A percentile compares a stretch with the other conserved stretches of the same genome.
Conservation (phyloP, 2,113 vertebrate species). For the Bufo gargarizans region DNA sequence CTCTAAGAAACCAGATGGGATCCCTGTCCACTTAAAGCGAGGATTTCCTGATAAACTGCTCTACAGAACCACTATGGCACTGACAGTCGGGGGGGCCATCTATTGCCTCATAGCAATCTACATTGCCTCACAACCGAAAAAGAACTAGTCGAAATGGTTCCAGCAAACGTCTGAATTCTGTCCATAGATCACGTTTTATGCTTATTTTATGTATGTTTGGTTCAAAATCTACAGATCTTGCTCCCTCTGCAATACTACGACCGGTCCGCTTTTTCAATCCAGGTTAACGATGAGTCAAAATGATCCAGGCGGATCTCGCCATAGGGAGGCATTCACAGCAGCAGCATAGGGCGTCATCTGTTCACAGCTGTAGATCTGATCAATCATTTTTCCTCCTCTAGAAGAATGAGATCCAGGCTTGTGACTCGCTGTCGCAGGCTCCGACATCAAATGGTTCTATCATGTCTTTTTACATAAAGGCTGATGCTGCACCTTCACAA, state of each 20-base stretch:
- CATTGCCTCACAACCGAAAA: conserved; percentile 84
- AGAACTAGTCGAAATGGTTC: conserved; percentile 57
- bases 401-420: background rate
- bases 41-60: conserved; percentile 87
- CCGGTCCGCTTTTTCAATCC: background rate
- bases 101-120: conserved; percentile 92
- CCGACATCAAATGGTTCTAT: background rate
- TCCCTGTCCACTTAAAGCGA: conserved; percentile 88
- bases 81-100: conserved; percentile 88
- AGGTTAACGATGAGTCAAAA: background rate
- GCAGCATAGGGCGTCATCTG: too few species aligned
- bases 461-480: background rate
- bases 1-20: conserved; percentile 80
- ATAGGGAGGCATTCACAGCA: background rate
- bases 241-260: background rate
- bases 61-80: conserved; percentile 96
- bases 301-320: background rate
- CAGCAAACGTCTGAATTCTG: conserved; percentile 15
- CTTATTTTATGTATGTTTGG: background rate
- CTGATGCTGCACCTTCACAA: background rate
- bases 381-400: too few species aligned
- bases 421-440: background rate
- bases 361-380: too few species aligned
- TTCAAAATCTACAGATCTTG: background rate
- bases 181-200: background rate